A percentile compares a stretch with the other conserved stretches of the same genome.
phyloP scores from a whole-genome alignment of 2,113 vertebrate species.

The Boulengeromyrus knoepffleri region DNA sequence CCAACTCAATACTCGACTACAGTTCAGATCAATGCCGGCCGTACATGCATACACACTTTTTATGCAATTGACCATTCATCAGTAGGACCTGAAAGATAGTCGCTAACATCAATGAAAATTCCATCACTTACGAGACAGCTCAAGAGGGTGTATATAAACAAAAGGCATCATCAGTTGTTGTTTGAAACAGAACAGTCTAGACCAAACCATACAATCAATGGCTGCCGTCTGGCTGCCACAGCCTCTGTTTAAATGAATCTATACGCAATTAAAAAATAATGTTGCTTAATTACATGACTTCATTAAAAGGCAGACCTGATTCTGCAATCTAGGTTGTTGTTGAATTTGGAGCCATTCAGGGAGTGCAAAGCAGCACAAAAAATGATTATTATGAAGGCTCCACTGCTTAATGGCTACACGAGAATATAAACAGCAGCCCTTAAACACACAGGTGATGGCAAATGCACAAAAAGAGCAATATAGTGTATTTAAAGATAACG shows the following conservation, averaged over 20 bases:
- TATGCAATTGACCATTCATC: slow-evolving; percentile 13
- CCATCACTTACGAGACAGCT: not conserved
- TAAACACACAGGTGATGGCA: not conserved
- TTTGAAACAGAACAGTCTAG: slow-evolving; percentile 15
- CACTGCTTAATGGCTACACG: not conserved
- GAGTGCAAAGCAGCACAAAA: not conserved
- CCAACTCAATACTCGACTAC: not conserved
- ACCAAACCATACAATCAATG: slow-evolving; percentile 14
- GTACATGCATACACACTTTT: not conserved
- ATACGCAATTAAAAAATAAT: slow-evolving; percentile 17
- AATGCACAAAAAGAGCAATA: not conserved
- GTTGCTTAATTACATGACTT: slow-evolving; percentile 20
- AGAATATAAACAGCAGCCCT: not conserved
- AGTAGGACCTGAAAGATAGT: not conserved
- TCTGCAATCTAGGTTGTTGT: not conserved
- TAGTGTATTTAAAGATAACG: not conserved
- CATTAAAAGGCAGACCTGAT: slow-evolving; percentile 13
- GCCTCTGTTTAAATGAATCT: slow-evolving; percentile 13
- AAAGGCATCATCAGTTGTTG: slow-evolving; percentile 12
- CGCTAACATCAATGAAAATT: slow-evolving; percentile 12
- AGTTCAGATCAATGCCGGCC: not conserved
- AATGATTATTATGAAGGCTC: not conserved
- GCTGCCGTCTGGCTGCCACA: slow-evolving; percentile 9
- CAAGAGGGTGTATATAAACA: slow-evolving; percentile 13
- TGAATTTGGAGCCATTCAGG: not conserved